Conservation (phyloP, 2,888 invertebrate genomes). For the Chymomyza procnemis region DNA sequence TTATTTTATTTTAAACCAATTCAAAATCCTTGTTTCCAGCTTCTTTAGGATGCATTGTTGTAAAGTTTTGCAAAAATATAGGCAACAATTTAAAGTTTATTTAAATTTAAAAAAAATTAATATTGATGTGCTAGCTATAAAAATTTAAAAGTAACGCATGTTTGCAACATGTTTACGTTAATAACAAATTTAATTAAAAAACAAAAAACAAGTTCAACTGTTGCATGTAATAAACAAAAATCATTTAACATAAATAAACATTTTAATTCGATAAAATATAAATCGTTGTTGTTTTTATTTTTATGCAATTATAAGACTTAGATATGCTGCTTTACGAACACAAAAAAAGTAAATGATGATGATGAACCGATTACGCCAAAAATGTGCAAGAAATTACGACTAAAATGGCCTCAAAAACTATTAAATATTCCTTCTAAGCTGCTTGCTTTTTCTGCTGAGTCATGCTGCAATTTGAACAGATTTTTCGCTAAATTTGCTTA, state of each 20-base stretch:
- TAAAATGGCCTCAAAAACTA: too few relatives aligned
- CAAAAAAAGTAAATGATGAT: constrained; percentile 3
- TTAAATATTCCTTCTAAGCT: too few relatives aligned
- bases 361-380: too few relatives aligned
- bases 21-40: not conserved
- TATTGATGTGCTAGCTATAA: constrained; percentile 29
- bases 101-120: constrained; percentile 26
- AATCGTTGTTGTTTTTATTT: too few relatives aligned
- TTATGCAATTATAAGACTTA: too few relatives aligned
- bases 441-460: too few relatives aligned
- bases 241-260: constrained; percentile 12
- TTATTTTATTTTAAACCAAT: too few relatives aligned
- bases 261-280: constrained; percentile 24
- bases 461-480: too few relatives aligned
- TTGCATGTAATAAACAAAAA: constrained; percentile 48
- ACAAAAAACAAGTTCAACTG: constrained; percentile 58
- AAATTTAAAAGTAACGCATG: constrained; percentile 29
- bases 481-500: too few relatives aligned
- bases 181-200: constrained; percentile 8
- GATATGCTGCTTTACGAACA: constrained; percentile 30
- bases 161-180: constrained; percentile 5
- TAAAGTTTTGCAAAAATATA: not conserved
- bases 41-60: not conserved
- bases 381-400: too few relatives aligned
- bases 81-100: not conserved